phyloP scores from a whole-genome alignment of 2,113 vertebrate species.

The mouse (Mus musculus) region GRCm39 chr3:53842001-53842500 shows the following conservation, averaged over 20 bases:
- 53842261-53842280: conserved; percentile 11
- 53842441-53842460: not conserved
- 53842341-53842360: conserved; percentile 18
- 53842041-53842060: conserved; percentile 68
- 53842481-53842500: not conserved
- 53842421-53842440: not conserved
- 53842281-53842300: not conserved
- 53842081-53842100: conserved; percentile 62
- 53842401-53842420: not conserved
- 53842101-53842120: conserved; percentile 58
- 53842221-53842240: not conserved
- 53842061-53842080: conserved; percentile 71
- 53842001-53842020: conserved; percentile 11
- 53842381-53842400: not conserved
- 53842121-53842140: conserved; percentile 75
- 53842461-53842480: not conserved
- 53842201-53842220: conserved; percentile 25
- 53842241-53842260: not conserved
- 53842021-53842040: conserved; percentile 56
- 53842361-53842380: not conserved
- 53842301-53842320: not conserved
- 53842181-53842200: conserved; percentile 49
- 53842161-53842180: conserved; percentile 58
- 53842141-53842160: conserved; percentile 67
- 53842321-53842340: not conserved